A percentile compares a stretch with the other conserved stretches of the same genome.
Conservation (phyloP, 2,797 vertebrate genomes). For the Amblyraja radiata region DNA sequence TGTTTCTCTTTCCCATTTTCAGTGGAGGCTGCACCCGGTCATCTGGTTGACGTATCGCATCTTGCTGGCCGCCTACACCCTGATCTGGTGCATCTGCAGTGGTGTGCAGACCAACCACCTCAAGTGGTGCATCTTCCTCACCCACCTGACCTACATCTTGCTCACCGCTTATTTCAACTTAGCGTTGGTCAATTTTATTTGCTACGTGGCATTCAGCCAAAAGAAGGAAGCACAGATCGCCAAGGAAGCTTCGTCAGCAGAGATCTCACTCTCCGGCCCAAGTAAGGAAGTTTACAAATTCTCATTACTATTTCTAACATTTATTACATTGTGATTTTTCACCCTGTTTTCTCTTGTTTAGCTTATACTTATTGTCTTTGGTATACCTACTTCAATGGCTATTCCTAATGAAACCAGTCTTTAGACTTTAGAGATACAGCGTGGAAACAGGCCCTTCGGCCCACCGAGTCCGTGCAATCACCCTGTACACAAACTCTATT, state of each 20-base stretch:
- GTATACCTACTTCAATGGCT: not conserved
- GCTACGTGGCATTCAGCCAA: not conserved
- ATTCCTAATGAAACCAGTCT: too few relatives aligned
- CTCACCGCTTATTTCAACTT: conserved; percentile 43
- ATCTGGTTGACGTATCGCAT: conserved; percentile 43
- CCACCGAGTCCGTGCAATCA: too few relatives aligned
- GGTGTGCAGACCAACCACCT: conserved; percentile 39
- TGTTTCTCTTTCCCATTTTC: not conserved
- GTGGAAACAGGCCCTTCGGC: too few relatives aligned
- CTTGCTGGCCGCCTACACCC: conserved; percentile 41
- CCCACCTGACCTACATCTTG: conserved; percentile 42
- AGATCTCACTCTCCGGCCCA: not conserved
- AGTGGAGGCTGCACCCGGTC: conserved; percentile 45
- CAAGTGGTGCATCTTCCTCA: conserved; percentile 45
- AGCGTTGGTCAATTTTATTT: conserved; percentile 43
- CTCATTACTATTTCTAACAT: not conserved
- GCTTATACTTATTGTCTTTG: not conserved
- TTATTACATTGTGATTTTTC: too few relatives aligned
- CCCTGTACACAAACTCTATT: too few relatives aligned
- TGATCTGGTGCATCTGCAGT: conserved; percentile 44
- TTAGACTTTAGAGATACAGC: too few relatives aligned
- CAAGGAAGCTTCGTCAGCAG: not conserved
- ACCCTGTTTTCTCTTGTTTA: not conserved
- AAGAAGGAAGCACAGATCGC: not conserved
- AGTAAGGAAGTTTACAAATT: not conserved